Base-by-base conservation (phyloP, 2,113 vertebrate species). In the Mola mola region DNA sequence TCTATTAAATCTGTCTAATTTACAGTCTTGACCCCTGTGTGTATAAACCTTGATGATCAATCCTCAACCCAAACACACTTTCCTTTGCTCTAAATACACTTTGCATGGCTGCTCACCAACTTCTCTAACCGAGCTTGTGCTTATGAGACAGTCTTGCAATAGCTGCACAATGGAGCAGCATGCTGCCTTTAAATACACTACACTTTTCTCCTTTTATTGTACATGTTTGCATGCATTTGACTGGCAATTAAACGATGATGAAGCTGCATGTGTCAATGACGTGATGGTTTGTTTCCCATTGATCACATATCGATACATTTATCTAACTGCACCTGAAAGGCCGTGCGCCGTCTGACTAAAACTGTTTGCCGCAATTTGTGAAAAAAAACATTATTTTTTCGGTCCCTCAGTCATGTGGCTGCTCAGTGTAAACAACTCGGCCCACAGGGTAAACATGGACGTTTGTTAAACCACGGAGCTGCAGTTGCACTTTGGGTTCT, bases 251-350 rank as follows among this genome's bases (percentile, higher is more conserved):
- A 62, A 47, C 0, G 13, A 8, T 12, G 9, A 33, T 8, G 12
- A 33, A 33, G 31, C 5, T 33, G 31, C 1, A 33, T 33, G 12
- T 10, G n/a, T n/a, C n/a, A n/a, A n/a, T n/a, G n/a, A n/a, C n/a
- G n/a, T n/a, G n/a, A n/a, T n/a, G n/a, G n/a, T n/a, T n/a, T n/a
- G n/a, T 22, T 34, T 40, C 17, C 16, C 33, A 65, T 52, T 66
- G 61, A 84, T 79, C 67, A 57, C 17, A 72, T 77, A 78, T 75
- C 67, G 61, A 89, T 74, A 25, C 24, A 65, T 67, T 69, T 11
- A 43, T 61, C 68, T 19, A 72, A 50, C 46, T 53, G 33, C 55
- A 55, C 38, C 64, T 58, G n/a, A 28, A 46, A 59, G 11, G 19
- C 61, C n/a, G n/a, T n/a, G n/a, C n/a, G n/a, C n/a, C n/a, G n/a